A percentile compares a stretch with the other conserved stretches of the same genome.
Evolutionary conservation across 2,797 vertebrate species (phyloP).

Genomic region (Loriculus beryllinus): DNA sequence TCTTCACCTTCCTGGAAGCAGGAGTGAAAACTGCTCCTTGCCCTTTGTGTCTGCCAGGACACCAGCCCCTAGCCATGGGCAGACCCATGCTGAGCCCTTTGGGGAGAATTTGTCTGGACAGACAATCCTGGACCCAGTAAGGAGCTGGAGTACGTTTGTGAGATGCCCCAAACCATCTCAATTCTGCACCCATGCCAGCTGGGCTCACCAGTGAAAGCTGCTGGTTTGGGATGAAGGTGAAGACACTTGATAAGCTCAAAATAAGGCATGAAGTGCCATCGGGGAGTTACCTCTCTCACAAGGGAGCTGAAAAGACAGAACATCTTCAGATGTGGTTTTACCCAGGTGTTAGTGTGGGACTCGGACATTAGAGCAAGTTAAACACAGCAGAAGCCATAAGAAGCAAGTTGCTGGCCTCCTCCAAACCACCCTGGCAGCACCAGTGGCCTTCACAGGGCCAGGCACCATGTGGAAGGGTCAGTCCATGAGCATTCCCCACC

Average conservation of each 20-base stretch:
- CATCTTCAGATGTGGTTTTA: neutral
- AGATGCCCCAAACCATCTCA: neutral
- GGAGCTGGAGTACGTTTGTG: neutral
- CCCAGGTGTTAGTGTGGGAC: neutral
- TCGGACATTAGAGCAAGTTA: rapidly evolving
- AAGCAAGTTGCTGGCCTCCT: neutral
- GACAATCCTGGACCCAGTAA: neutral
- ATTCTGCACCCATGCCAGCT: neutral
- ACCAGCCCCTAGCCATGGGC: neutral
- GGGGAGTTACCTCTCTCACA: neutral
- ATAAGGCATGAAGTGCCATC: neutral
- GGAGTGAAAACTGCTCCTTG: neutral
- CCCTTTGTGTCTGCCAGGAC: neutral
- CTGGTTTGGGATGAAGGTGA: neutral
- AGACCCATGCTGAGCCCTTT: neutral
- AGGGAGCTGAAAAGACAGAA: neutral
- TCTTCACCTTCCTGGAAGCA: neutral
- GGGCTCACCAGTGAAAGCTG: neutral
- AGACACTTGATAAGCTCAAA: neutral
- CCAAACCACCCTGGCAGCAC: neutral
- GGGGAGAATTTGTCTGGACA: neutral
- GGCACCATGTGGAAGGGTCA: neutral
- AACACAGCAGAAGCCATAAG: neutral
- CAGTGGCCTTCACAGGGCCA: neutral
- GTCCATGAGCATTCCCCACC: rapidly evolving